Conservation (phyloP, 1,140 invertebrate species). For the Vanessa atalanta region DNA sequence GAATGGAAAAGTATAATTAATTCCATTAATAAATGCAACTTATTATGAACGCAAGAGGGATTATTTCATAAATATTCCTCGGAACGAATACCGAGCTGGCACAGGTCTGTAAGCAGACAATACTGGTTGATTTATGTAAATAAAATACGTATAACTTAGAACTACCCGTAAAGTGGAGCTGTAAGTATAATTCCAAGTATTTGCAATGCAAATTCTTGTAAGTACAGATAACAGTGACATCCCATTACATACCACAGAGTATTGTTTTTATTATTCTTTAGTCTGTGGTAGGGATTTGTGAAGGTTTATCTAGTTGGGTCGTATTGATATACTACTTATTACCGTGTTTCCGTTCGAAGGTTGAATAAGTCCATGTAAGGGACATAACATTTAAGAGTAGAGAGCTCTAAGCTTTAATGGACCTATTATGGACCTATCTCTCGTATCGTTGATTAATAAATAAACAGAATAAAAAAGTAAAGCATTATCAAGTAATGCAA, state of each 20-base stretch:
- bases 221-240: conserved; percentile 18
- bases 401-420: too few relatives aligned
- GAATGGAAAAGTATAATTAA: not conserved
- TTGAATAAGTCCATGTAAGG: too few relatives aligned
- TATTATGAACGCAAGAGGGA: not conserved
- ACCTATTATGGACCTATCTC: too few relatives aligned
- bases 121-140: conserved; percentile 7
- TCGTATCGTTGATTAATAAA: too few relatives aligned
- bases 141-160: conserved; percentile 12
- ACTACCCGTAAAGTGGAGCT: conserved; percentile 4
- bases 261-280: not conserved
- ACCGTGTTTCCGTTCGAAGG: too few relatives aligned
- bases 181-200: conserved; percentile 12
- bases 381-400: too few relatives aligned
- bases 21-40: not conserved
- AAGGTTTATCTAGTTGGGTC: too few relatives aligned
- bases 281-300: too few relatives aligned
- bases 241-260: conserved; percentile 14
- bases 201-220: conserved; percentile 20
- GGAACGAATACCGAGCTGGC: not conserved
- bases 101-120: not conserved
- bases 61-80: not conserved
- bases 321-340: too few relatives aligned
- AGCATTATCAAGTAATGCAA: too few relatives aligned
- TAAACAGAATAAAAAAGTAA: too few relatives aligned